These are phyloP conservation scores for Parnassius smintheus DNA, from an alignment of 2,888 invertebrate species.

Conservation along the genomic window DNA sequence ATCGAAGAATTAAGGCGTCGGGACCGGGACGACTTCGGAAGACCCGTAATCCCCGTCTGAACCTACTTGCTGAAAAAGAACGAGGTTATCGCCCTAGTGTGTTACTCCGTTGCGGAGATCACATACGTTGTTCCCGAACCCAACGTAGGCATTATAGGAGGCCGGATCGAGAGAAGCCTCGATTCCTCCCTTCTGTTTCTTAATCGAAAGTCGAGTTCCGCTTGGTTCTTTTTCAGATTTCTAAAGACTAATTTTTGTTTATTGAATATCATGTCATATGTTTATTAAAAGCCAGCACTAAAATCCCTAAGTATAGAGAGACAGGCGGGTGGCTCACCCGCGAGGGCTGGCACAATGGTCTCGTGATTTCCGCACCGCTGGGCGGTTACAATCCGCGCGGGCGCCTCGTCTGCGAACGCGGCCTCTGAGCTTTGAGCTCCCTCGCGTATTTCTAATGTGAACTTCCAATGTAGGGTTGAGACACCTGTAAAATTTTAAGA, in stretches of 20 bases:
- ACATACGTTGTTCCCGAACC: no score
- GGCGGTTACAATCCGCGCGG: slow-evolving; percentile 55
- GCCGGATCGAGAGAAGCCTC: no score
- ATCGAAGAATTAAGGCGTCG: no score
- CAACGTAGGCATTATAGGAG: no score
- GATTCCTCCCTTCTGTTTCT: no score
- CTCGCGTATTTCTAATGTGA: slow-evolving; percentile 26
- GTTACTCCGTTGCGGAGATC: no score
- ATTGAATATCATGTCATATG: slow-evolving; percentile 10
- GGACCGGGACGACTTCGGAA: no score
- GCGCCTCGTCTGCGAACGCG: slow-evolving; percentile 28
- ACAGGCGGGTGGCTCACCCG: slow-evolving; percentile 41
- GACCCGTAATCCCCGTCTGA: no score
- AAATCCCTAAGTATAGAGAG: slow-evolving; percentile 11
- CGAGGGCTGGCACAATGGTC: slow-evolving; percentile 66
- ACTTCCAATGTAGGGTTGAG: slow-evolving; percentile 24
- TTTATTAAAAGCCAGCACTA: slow-evolving; percentile 14
- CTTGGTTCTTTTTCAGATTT: no score
- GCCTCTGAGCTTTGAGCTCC: slow-evolving; percentile 21
- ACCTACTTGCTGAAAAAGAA: no score
- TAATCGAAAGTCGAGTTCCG: no score
- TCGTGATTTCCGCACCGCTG: slow-evolving; percentile 61
- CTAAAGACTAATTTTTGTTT: slow-evolving; percentile 4
- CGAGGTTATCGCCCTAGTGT: no score
- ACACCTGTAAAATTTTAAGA: slow-evolving; percentile 7